Percentiles rank a stretch among this genome's conserved stretches.
Evolutionary conservation across 1,140 invertebrate species (phyloP).

Genomic region (Sarcophaga peregrina): DNA sequence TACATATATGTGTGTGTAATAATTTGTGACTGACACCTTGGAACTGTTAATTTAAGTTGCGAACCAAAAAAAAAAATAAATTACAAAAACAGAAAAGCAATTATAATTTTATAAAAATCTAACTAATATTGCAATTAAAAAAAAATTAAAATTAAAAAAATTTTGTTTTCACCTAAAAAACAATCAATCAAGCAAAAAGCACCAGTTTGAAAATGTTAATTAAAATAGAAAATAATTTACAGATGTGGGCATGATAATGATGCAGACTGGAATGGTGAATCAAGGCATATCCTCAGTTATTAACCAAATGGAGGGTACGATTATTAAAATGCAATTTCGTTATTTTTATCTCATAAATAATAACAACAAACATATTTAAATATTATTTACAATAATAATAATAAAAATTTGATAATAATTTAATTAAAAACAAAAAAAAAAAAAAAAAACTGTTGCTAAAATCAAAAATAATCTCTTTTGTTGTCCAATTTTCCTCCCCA

Average conservation of each 20-base stretch:
- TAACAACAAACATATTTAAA: neutral
- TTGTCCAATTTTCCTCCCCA: neutral
- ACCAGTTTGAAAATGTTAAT: conserved; percentile 32
- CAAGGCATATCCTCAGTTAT: conserved; percentile 78
- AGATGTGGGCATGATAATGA: conserved; percentile 96
- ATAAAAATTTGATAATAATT: neutral
- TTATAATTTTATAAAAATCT: neutral
- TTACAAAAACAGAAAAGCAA: too few relatives aligned
- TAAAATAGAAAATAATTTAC: conserved; percentile 69
- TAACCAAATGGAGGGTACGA: conserved; percentile 82
- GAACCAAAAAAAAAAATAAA: neutral
- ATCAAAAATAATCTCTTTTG: too few relatives aligned
- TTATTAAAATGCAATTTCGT: too few relatives aligned
- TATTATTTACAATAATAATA: neutral
- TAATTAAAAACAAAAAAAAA: neutral
- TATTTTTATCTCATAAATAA: too few relatives aligned
- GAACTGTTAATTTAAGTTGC: conserved; percentile 3
- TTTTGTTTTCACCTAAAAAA: conserved; percentile 6
- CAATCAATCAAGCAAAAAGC: conserved; percentile 4
- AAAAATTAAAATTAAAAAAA: conserved; percentile 19
- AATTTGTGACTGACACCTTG: conserved; percentile 14
- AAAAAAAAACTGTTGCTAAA: neutral
- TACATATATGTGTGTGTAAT: neutral
- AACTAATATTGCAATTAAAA: conserved; percentile 17
- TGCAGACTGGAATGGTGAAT: conserved; percentile 92